Base-by-base conservation (phyloP, 64 coral and sea anemone genomes). In the Montipora sp. region DNA sequence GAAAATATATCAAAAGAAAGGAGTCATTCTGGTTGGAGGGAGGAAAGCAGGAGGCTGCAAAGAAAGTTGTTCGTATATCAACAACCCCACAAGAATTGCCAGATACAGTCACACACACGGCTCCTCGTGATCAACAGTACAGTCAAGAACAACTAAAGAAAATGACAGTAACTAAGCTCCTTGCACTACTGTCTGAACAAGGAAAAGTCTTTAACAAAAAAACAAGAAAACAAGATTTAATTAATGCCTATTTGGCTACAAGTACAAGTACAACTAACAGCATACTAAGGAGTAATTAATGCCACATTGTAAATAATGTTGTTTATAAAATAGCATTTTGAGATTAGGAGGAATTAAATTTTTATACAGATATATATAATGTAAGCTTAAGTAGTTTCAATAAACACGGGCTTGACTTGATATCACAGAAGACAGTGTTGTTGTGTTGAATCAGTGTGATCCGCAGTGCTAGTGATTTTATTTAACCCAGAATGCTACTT, bases 21-120 rank as follows among this genome's bases (percentile, higher is more conserved):
- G 47, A 47, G 14, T 51, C 36, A 15, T 46, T 27, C 66, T 92
- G 73, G 90, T 23, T 72, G 15, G 50, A 74, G 43, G 90, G 73
- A 66, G 81, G 81, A 59, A 92, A 81, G 65, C 50, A 81, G 50
- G n/a, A 83, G 72, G 90, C 73, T 18, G 78, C 58, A 59, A 76
- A 76, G 51, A 84, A 77, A 77, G 75, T 83, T 6, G 63, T 46
- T 19, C 55, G 51, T 59, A 48, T 73, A 24, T 75, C 71, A 84
- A 71, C 70, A 7, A 24, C 70, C 2, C 19, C 24, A 27, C 24
- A 27, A 27, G 24, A 27, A 27, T 27, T 27, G 24, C 24, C 24
- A 27, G 24, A 27, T 23, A 23, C 23, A 23, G 23, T 23, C 24
- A 24, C 24, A 24, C 24, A 24, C 24, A 24, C 24, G 24, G 24